Conservation (phyloP, 2,888 invertebrate genomes). For the Andrena marginata region DNA sequence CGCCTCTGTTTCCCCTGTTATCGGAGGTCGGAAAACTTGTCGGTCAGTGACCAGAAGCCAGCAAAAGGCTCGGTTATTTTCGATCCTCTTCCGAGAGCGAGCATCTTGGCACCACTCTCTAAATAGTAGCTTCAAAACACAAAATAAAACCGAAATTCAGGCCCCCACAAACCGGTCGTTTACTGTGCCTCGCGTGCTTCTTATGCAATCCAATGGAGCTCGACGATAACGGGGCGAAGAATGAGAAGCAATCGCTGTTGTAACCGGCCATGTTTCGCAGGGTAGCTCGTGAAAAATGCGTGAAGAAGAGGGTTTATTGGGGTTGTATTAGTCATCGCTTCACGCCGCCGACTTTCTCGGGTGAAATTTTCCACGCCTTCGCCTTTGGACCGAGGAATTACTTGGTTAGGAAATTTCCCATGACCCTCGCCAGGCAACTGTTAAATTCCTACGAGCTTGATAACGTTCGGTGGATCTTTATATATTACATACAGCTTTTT, state of each 20-base stretch:
- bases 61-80: slow-evolving; percentile 67
- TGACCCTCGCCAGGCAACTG: neutral
- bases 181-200: neutral
- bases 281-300: no score
- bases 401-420: slow-evolving; percentile 19
- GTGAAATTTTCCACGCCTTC: slow-evolving; percentile 23
- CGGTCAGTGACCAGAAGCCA: slow-evolving; percentile 71
- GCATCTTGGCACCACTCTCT: slow-evolving; percentile 68
- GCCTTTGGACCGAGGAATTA: neutral
- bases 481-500: neutral
- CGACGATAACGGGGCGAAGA: neutral
- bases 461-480: neutral
- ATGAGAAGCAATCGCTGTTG: neutral
- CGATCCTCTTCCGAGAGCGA: slow-evolving; percentile 60
- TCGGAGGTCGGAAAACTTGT: slow-evolving; percentile 53
- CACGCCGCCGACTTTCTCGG: neutral
- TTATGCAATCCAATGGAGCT: slow-evolving; percentile 19
- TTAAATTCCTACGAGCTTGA: slow-evolving; percentile 1
- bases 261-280: neutral
- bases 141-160: slow-evolving; percentile 64
- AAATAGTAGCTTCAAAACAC: slow-evolving; percentile 69
- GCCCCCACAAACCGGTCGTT: neutral
- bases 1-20: slow-evolving; percentile 38
- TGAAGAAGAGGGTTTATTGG: neutral
- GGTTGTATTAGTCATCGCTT: slow-evolving; percentile 42